Base-by-base conservation (phyloP, 2,113 vertebrate species). In the Phasianus colchicus region DNA sequence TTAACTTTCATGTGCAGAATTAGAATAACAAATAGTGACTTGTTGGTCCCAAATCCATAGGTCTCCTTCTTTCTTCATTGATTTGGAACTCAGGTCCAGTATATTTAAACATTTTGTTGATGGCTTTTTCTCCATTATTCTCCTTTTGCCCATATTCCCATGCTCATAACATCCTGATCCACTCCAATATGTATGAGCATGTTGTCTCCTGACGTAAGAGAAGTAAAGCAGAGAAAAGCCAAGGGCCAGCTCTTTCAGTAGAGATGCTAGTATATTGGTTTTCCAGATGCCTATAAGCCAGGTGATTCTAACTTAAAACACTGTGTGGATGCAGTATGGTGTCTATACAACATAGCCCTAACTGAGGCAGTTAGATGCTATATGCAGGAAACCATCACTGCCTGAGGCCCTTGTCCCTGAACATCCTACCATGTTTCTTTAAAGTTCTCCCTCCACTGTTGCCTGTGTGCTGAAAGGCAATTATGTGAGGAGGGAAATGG, bases 391-490 rank as follows among this genome's bases (percentile, higher is more conserved):
- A 89, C 43, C 83, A 42, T 40, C 13, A 17, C 17, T 67, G 52
- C 21, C 89, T 16, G 57, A 78, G 67, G 78, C 12, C 29, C 55
- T 86, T 40, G 66, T 67, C 82, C 80, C 38, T 81, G 69, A 86
- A 90, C 86, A 93, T 77, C 74, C 70, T 54, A 45, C 38, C 21
- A 4, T 47, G 47, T 60, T 91, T 63, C 92, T 88, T 86, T 90
- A 75, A 89, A 89, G 20, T 71, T 67, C 16, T 63, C 38, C 75
- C 82, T 88, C 43, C 8, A 5, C 5, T 55, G 38, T 45, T 89
- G 72, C 48, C 67, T 71, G 25, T 52, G 72, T 92, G 89, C 79
- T 89, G 75, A 89, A 47, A n/a, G 45, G 24, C 55, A 72, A 81
- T 91, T 95, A 90, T 32, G 13, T 27, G 77, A 58, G 69, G 76